Conservation (phyloP, 64 coral and sea anemone species). For the Actinia equina region DNA sequence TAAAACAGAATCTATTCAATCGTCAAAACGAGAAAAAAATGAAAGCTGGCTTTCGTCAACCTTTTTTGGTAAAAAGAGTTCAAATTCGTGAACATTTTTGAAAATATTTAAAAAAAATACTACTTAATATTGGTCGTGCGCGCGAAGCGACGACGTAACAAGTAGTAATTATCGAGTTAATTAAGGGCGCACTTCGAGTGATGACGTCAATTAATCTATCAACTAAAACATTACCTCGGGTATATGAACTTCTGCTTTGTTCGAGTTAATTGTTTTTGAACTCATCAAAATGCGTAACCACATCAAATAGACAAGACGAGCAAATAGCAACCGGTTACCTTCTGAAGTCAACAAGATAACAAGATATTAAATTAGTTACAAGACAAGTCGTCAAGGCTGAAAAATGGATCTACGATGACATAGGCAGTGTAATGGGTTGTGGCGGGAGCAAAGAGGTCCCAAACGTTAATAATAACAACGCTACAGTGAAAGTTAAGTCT, state of each 20-base stretch:
- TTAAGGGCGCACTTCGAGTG: background rate
- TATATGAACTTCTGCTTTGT: background rate
- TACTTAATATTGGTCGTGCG: background rate
- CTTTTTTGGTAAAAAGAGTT: too few species aligned
- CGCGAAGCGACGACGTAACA: background rate
- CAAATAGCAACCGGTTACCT: background rate
- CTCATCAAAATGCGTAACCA: conserved; percentile 10
- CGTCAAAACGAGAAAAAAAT: too few species aligned
- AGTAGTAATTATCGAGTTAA: background rate
- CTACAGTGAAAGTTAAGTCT: background rate
- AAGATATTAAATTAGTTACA: background rate
- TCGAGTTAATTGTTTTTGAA: background rate
- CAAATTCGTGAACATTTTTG: too few species aligned
- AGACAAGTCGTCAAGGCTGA: background rate
- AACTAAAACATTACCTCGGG: background rate
- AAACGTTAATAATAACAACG: background rate
- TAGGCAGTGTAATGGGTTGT: background rate
- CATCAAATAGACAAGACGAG: background rate
- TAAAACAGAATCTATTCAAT: too few species aligned
- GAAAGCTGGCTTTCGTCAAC: too few species aligned
- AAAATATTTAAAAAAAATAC: too few species aligned
- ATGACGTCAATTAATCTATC: background rate
- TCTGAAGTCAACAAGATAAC: background rate
- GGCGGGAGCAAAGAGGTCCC: background rate
- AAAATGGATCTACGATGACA: background rate